Base-by-base conservation (phyloP, 1,140 invertebrate species). In the Drosophila murphyi region DNA sequence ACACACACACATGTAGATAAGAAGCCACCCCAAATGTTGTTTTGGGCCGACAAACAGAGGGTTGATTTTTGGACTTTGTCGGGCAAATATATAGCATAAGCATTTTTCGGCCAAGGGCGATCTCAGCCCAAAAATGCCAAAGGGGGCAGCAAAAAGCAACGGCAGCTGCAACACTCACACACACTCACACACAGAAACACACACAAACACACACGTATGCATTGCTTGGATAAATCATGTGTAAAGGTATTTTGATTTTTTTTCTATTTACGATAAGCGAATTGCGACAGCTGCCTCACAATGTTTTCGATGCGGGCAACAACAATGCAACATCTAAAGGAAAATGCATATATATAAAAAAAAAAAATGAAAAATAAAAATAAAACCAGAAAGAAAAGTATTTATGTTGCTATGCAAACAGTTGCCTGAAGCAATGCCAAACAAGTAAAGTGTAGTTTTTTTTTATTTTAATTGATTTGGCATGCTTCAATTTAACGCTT, bases 401-500 rank as follows among this genome's bases (percentile, higher is more conserved):
- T 57, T 3, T 29, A 5, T 63, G 68, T 65, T 71, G 48, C 60
- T 54, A 71, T 65, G 73, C 56, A 48, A 69, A 62, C 34, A 48
- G 35, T 50, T 34, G 61, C 37, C 37, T 32, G 48, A 61, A 48
- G 59, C 45, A 50, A 29, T 20, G 43, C 12, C 61, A 72, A 60
- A 68, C 52, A 60, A 57, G 57, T 67, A 70, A 75, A 4, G 48
- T 62, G 35, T 83, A 20, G 20, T 20, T 20, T 20, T 20, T 20
- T 20, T 20, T 20, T 20, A 20, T 83, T 87, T 89, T 89, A 89
- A 89, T 89, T 89, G 85, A 89, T 89, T 89, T 89, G 85, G 85
- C 86, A 89, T 78, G 85, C 85, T 89, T 89, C 86, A 89, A 89
- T 89, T 89, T 89, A 89, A 89, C 85, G 85, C 85, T 85, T 89